Base-by-base conservation (phyloP, 2,113 vertebrate species). In the Engraulis encrasicolus region DNA sequence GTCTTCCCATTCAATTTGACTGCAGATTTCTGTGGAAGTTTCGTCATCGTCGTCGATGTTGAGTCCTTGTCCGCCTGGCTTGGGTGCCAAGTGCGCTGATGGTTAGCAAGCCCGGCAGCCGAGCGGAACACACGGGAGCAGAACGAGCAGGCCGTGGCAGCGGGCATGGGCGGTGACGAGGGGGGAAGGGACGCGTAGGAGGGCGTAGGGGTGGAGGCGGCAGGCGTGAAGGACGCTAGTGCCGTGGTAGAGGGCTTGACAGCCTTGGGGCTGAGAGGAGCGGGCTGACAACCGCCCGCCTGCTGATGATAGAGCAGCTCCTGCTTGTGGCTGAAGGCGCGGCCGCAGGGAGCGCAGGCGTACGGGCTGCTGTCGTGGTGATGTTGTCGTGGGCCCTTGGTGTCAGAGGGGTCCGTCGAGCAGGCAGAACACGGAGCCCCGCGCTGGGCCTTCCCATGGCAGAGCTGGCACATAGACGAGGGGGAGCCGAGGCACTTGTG, bases 271-370 rank as follows among this genome's bases (percentile, higher is more conserved):
- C 84, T 81, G 0, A 85, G 85, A 0, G 84, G 49, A 0, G 86
- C 86, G 0, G 84, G 85, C 36, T 90, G 84, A 31, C 87, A 84
- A 52, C 89, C 92, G 2, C 91, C 92, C 0, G 92, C 92, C 88
- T 94, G 92, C 86, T 94, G 93, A 84, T 95, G 93, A 74, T 91
- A 90, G 52, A 94, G 85, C 84, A 95, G 85, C 20, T 92, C 92
- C 83, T 93, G 91, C 50, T 94, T 94, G 78, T 93, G 92, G 83
- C 86, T 89, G 83, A 94, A 95, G 23, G 90, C 89, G 81, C 87
- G 89, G 20, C 94, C 93, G 38, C 94, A 95, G 0, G 88, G 93
- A 0, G 91, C 92, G 14, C 94, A 95, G 0, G 90, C 90, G 4
- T 94, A 93, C 0, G 91, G 90, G 18, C 88, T 90, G 9, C 78